phyloP scores from a whole-genome alignment of 1,140 invertebrate genomes.

The Apis cerana region DNA sequence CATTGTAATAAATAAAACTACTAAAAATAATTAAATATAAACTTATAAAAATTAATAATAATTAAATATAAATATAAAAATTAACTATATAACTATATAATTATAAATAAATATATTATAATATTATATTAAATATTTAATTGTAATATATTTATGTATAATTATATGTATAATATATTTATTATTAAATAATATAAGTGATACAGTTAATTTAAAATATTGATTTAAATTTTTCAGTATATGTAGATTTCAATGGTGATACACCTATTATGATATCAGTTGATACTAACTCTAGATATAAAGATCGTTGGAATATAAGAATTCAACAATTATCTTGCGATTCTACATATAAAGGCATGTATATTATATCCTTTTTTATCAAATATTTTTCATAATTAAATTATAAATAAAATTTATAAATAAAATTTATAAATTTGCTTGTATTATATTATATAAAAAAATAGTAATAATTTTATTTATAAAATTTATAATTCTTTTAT shows the following conservation, averaged over 20 bases:
- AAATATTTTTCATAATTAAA: neutral
- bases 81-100: neutral
- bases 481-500: neutral
- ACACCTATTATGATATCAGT: conserved; percentile 86
- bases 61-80: neutral
- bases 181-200: no score
- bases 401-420: neutral
- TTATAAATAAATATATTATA: neutral
- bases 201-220: neutral
- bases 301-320: conserved; percentile 89
- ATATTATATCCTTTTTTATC: neutral
- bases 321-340: conserved; percentile 88
- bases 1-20: conserved; percentile 82
- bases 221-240: conserved; percentile 81
- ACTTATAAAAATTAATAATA: neutral
- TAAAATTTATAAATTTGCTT: neutral
- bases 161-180: no score
- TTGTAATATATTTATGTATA: no score
- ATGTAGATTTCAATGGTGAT: conserved; percentile 87
- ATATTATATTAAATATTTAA: no score
- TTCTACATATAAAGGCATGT: conserved; percentile 83
- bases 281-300: conserved; percentile 83
- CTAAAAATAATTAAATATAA: no score
- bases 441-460: conserved; percentile 1
- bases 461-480: neutral